Evolutionary conservation across 2,888 invertebrate species (phyloP).

Genomic region (Alcis repandata): DNA sequence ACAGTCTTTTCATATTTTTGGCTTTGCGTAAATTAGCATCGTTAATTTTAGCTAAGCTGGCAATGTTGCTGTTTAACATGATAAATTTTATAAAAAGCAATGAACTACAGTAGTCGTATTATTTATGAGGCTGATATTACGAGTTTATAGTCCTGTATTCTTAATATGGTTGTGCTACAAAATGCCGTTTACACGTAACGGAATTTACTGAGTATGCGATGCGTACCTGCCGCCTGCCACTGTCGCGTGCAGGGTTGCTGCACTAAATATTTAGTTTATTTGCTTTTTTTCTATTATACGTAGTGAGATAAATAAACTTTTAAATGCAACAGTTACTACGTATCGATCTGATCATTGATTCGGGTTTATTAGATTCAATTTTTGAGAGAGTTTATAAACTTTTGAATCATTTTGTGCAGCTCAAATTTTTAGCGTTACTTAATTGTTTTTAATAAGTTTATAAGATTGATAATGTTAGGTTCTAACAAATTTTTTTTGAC

Average conservation of each 20-base stretch:
- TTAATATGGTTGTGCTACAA: neutral
- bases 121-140: constrained; percentile 2
- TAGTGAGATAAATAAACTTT: too few relatives aligned
- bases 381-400: too few relatives aligned
- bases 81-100: constrained; percentile 12
- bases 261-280: too few relatives aligned
- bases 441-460: too few relatives aligned
- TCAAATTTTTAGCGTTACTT: too few relatives aligned
- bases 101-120: constrained; percentile 11
- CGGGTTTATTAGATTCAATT: too few relatives aligned
- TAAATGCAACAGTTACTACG: too few relatives aligned
- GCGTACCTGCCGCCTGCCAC: neutral
- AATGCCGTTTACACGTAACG: constrained; percentile 15
- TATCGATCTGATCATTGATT: too few relatives aligned
- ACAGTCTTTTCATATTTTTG: constrained; percentile 33
- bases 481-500: too few relatives aligned
- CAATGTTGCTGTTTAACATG: constrained; percentile 21
- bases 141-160: constrained; percentile 9
- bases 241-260: constrained; percentile 9
- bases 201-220: constrained; percentile 18
- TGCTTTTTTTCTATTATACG: too few relatives aligned
- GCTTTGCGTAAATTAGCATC: constrained; percentile 36
- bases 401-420: too few relatives aligned
- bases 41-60: constrained; percentile 34
- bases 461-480: too few relatives aligned